Evolutionary conservation across 1,140 invertebrate genomes (phyloP).

Genomic region (Atta cephalotes): DNA sequence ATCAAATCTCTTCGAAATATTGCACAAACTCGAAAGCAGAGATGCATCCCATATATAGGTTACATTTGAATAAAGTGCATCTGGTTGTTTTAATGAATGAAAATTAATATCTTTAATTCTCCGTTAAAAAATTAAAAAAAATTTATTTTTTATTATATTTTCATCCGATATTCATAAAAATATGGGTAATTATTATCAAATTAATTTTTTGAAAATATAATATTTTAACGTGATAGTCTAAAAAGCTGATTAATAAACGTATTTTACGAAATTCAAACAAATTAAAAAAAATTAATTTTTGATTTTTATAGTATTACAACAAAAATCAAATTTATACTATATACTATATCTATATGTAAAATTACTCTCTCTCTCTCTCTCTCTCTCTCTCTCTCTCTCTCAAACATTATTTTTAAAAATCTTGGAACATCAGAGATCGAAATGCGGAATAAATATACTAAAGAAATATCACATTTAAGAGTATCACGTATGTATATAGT

Average conservation of each 20-base stretch:
- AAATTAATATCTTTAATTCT: conserved; percentile 18
- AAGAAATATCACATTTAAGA: background rate
- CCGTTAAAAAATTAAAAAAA: background rate
- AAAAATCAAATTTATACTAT: background rate
- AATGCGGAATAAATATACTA: background rate
- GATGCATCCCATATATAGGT: conserved; percentile 1
- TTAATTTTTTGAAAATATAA: background rate
- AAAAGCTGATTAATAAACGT: background rate
- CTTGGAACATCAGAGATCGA: background rate
- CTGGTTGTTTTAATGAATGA: background rate
- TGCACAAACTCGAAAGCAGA: conserved; percentile 24
- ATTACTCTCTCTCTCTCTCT: too few relatives aligned
- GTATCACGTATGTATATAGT: background rate
- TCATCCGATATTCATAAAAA: background rate
- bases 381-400: too few relatives aligned
- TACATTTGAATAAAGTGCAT: conserved; percentile 7
- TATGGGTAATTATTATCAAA: background rate
- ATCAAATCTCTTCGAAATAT: conserved; percentile 62
- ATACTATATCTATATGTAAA: too few relatives aligned
- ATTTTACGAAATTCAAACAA: conserved; percentile 8
- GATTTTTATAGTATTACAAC: background rate
- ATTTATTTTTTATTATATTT: background rate
- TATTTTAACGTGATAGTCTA: background rate
- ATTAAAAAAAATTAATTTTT: background rate
- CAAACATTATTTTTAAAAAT: background rate